Evolutionary conservation across 1,140 invertebrate species (phyloP), one percentile per base, ranked within the genome.

Genomic region (Hylaeus anthracinus): DNA sequence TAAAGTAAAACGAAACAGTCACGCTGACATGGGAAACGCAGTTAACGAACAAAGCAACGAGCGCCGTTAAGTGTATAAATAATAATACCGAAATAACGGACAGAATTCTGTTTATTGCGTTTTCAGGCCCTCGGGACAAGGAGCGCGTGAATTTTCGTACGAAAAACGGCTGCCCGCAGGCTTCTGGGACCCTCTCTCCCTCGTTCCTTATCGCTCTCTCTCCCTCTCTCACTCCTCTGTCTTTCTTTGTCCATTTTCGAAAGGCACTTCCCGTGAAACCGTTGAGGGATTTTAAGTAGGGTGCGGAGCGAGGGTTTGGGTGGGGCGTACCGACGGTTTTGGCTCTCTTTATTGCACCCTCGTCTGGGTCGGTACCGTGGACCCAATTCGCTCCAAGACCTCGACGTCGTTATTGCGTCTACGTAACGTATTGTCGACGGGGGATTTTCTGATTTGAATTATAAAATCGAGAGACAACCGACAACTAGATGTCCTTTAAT

Each of bases 401-500:
- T 60, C 15, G 48, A 5, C 71, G 10, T 43, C 43, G 26, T 37
- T n/a, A 37, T 37, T 45, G 14, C 51, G 43, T 61, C 37, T 56
- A 74, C 82, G 63, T 76, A 56, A 73, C 63, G 60, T 58, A 82
- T 82, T 80, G 67, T 79, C 64, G 56, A 64, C 60, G 8, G 6
- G n/a, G 37, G 12, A 55, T 87, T 87, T 80, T 72, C 81, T 67
- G 66, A 72, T 83, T 83, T 72, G 78, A 83, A 85, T 86, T 86
- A 78, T 83, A 85, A 87, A 86, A 87, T 86, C 56, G 5, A 53
- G 5, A 55, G 37, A 56, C 79, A 72, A 60, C 65, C 75, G 78
- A 86, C 82, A 82, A 83, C 78, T 72, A 69, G 66, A 5, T 81
- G 82, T 51, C 80, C 72, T 84, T 86, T 86, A 85, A 81, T 74